A percentile compares a stretch with the other conserved stretches of the same genome.
Conservation (phyloP, 64 coral and sea anemone species). For the Catalaphyllia jardinei region DNA sequence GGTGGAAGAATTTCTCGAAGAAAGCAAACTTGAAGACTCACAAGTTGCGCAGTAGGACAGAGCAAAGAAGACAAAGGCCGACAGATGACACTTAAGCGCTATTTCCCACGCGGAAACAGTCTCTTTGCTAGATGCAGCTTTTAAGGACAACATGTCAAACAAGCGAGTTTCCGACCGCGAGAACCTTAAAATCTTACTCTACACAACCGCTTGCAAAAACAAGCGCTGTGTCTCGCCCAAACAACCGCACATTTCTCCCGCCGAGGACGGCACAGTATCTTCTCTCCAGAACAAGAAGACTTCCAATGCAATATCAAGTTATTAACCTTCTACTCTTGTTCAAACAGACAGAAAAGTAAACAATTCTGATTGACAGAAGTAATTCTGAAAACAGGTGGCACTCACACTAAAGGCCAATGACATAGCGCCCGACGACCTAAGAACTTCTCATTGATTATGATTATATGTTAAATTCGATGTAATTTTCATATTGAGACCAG, state of each 20-base stretch:
- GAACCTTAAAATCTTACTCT: neutral
- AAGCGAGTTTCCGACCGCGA: neutral
- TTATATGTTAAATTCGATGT: neutral
- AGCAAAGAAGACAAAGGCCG: neutral
- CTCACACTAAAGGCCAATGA: neutral
- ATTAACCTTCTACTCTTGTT: constrained; percentile 34
- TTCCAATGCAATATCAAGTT: constrained; percentile 38
- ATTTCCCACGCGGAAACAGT: constrained; percentile 12
- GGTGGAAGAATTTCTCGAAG: neutral
- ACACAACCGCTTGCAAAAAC: neutral
- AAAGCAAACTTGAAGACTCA: constrained; percentile 1
- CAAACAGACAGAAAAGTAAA: constrained; percentile 25
- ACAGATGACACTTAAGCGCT: neutral
- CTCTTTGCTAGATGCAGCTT: neutral
- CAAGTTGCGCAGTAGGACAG: neutral
- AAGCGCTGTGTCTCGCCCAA: neutral
- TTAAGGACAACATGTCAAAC: neutral
- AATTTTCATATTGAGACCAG: constrained; percentile 13
- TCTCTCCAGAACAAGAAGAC: neutral
- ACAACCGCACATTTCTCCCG: neutral
- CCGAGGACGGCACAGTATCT: neutral
- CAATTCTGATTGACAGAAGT: constrained; percentile 42
- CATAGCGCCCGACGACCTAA: neutral
- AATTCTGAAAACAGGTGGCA: constrained; percentile 36
- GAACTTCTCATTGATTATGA: neutral